Conservation (phyloP, 2,888 invertebrate genomes). For the Liposcelis brunnea region DNA sequence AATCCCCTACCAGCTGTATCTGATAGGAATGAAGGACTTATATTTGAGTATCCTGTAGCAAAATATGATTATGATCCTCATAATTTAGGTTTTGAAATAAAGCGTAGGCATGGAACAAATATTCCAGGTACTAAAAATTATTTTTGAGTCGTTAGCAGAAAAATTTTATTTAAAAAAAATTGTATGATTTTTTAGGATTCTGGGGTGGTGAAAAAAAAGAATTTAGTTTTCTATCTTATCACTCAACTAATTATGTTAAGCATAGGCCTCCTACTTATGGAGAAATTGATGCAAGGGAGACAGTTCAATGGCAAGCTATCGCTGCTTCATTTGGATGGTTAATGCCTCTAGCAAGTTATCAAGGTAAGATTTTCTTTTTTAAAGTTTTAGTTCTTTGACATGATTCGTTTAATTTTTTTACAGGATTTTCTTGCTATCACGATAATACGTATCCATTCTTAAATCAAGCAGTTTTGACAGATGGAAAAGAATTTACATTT, state of each 20-base stretch:
- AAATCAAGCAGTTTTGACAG: slow-evolving; percentile 74
- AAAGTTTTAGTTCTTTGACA: slow-evolving; percentile 5
- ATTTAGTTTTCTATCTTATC: slow-evolving; percentile 61
- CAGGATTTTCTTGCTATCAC: slow-evolving; percentile 69
- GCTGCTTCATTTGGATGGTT: slow-evolving; percentile 67
- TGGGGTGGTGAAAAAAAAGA: slow-evolving; percentile 60
- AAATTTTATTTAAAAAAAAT: slow-evolving; percentile 9
- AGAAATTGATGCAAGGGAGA: slow-evolving; percentile 38
- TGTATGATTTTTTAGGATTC: slow-evolving; percentile 38
- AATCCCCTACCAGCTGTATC: slow-evolving; percentile 48
- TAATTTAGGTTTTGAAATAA: slow-evolving; percentile 36
- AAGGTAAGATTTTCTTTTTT: slow-evolving; percentile 32
- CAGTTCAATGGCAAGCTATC: slow-evolving; percentile 56
- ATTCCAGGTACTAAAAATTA: slow-evolving; percentile 61
- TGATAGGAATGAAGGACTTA: slow-evolving; percentile 7
- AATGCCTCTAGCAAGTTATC: slow-evolving; percentile 57
- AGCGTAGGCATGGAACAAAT: slow-evolving; percentile 47
- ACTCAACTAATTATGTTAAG: slow-evolving; percentile 43
- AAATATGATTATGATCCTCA: slow-evolving; percentile 4
- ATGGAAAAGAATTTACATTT: slow-evolving; percentile 75
- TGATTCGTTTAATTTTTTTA: background rate
- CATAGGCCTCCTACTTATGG: slow-evolving; percentile 32
- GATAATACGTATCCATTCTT: slow-evolving; percentile 83
- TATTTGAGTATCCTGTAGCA: background rate
- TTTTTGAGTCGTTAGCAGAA: slow-evolving; percentile 4